These are phyloP conservation scores for Cephonodes hylas DNA, from an alignment of 2,888 invertebrate genomes.

Conservation along the genomic window DNA sequence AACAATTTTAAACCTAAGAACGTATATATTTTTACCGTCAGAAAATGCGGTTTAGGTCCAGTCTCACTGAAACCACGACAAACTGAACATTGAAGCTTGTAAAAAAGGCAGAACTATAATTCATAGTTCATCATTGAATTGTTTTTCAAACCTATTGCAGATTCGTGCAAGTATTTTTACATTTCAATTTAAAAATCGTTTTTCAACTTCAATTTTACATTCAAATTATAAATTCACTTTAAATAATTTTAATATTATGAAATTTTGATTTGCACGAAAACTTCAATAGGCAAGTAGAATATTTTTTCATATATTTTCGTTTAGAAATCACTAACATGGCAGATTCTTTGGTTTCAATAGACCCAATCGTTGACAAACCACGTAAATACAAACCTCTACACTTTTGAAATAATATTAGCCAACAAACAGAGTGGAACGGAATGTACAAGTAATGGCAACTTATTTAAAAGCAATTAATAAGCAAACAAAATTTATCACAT, in stretches of 20 bases:
- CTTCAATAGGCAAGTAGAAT: background rate
- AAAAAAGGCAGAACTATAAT: background rate
- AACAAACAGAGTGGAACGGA: background rate
- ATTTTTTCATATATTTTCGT: background rate
- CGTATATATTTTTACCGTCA: background rate
- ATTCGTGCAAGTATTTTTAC: background rate
- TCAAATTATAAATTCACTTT: background rate
- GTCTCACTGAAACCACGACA: background rate
- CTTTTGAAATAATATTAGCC: background rate
- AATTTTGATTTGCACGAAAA: background rate
- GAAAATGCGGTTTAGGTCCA: background rate
- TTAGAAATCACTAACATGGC: constrained; percentile 14
- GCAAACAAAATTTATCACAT: too few relatives aligned
- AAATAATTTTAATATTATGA: background rate
- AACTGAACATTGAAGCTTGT: background rate
- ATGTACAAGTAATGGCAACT: background rate
- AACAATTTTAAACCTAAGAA: background rate
- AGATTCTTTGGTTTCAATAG: constrained; percentile 26
- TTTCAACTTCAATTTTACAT: background rate
- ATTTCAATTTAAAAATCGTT: background rate
- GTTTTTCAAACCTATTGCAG: background rate
- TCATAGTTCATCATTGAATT: background rate
- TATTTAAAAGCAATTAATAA: background rate
- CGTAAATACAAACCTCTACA: constrained; percentile 20
- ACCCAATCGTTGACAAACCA: constrained; percentile 17